These are phyloP conservation scores for Tonatia bakeri DNA, from an alignment of 2,113 vertebrate genomes.

Conservation along the genomic window DNA sequence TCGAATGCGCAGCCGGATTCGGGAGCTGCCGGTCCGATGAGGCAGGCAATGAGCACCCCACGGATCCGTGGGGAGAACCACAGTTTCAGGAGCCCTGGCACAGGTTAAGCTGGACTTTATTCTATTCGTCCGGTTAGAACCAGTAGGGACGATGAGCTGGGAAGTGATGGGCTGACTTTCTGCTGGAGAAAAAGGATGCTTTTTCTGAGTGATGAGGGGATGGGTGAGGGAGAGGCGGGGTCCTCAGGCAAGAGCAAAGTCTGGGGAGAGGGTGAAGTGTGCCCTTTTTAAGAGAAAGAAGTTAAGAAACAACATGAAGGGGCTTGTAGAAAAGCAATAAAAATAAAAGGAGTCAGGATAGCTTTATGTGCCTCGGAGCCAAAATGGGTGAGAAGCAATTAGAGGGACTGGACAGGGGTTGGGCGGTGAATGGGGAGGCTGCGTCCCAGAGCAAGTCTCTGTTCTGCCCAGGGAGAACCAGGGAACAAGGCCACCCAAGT, in stretches of 20 bases:
- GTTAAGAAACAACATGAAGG: not conserved
- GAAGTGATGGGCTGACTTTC: not conserved
- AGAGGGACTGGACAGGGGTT: not conserved
- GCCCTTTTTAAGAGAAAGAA: not conserved
- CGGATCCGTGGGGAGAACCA: fast-evolving
- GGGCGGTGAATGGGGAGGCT: slow-evolving; percentile 16
- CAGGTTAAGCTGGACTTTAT: not conserved
- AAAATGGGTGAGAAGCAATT: slow-evolving; percentile 18
- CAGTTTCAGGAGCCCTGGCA: not conserved
- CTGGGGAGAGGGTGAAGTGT: not conserved
- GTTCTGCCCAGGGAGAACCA: slow-evolving; percentile 20
- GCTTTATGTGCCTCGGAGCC: not conserved
- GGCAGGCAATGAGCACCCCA: fast-evolving
- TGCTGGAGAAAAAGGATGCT: not conserved
- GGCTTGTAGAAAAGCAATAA: too few species aligned
- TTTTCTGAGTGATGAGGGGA: not conserved
- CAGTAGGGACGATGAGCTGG: not conserved
- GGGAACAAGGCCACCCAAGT: slow-evolving; percentile 17
- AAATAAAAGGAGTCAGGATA: too few species aligned
- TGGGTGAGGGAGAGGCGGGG: not conserved
- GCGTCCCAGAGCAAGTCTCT: not conserved
- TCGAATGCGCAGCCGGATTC: not conserved
- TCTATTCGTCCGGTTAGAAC: not conserved
- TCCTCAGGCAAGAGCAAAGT: not conserved
- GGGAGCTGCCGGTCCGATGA: not conserved